Evolutionary conservation across 2,888 invertebrate genomes (phyloP), one percentile per base, ranked within the genome.

Genomic region (Noctua fimbriata): DNA sequence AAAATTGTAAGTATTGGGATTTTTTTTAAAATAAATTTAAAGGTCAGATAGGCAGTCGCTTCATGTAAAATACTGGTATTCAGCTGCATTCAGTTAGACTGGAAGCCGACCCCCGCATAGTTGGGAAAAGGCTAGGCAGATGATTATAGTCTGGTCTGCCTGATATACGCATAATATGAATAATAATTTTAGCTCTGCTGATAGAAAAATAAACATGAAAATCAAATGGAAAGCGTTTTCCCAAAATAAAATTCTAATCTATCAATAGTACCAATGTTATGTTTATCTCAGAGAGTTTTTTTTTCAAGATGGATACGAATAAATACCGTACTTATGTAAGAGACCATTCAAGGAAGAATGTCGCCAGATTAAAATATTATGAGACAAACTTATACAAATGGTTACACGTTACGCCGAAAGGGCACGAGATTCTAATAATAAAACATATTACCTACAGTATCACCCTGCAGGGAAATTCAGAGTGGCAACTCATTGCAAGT

Each of bases 361-460:
- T 80, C 44, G n/a, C 36, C 81, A 32, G 52, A 44, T 12, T 52
- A 63, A 70, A 80, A 69, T 71, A 80, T 70, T 55, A 55, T 70
- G 63, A 63, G 24, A 65, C 7, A 70, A 24, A 21, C 18, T 55
- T 36, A 32, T 44, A 24, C 36, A 55, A 60, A 79, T 32, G 32
- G 9, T 9, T 66, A 79, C 79, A 66, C 81, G 55, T 58, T n/a
- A n/a, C n/a, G 79, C 47, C 47, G n/a, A 80, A 66, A 58, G 16
- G 58, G 16, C 32, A 58, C 58, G 47, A 1, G 16, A 18, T 7
- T 79, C 44, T 79, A 65, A 1, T 49, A 63, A 63, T 52, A 52
- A 32, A 49, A 65, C 32, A 52, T 78, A 47, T 0, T 76, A 76
- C 49, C 7, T 7, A 32, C 18, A 16, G 5, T n/a, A 36, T 21